A percentile compares a stretch with the other conserved stretches of the same genome.
Evolutionary conservation across 2,797 vertebrate genomes (phyloP).

Genomic region (Coracias cyanogaster): DNA sequence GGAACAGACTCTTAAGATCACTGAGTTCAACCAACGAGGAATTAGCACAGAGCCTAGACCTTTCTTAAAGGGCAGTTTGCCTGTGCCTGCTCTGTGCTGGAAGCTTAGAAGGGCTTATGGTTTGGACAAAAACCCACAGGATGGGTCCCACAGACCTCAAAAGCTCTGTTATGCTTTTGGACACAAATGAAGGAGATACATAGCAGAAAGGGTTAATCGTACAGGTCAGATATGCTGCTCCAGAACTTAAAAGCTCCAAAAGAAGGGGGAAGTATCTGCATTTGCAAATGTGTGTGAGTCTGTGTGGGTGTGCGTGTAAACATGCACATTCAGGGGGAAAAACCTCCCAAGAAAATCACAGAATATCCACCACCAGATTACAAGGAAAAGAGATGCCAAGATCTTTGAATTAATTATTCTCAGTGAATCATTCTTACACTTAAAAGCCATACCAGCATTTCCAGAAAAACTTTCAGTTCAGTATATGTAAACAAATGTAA

Average conservation of each 20-base stretch:
- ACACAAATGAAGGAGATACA: background rate
- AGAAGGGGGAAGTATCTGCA: slow-evolving; percentile 21
- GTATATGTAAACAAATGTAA: slow-evolving; percentile 51
- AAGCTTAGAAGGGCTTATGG: background rate
- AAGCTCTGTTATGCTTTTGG: background rate
- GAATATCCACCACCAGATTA: slow-evolving; percentile 46
- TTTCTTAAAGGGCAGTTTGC: background rate
- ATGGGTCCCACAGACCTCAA: background rate
- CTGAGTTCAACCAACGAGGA: background rate
- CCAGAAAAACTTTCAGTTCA: slow-evolving; percentile 44
- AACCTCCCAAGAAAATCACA: slow-evolving; percentile 54
- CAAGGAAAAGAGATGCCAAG: slow-evolving; percentile 53
- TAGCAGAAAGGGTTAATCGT: background rate
- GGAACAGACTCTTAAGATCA: background rate
- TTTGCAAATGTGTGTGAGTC: slow-evolving; percentile 55
- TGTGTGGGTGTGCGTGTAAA: slow-evolving; percentile 47
- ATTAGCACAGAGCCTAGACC: background rate
- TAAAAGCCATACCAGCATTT: slow-evolving; percentile 62
- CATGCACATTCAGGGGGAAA: slow-evolving; percentile 39
- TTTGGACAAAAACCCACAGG: background rate
- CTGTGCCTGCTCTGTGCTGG: background rate
- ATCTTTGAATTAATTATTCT: slow-evolving; percentile 57
- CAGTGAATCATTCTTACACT: slow-evolving; percentile 40
- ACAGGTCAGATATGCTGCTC: background rate
- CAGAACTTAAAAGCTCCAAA: slow-evolving; percentile 31